Evolutionary conservation across 2,888 invertebrate genomes (phyloP), one percentile per base, ranked within the genome.

Genomic region (Eupithecia exiguata): DNA sequence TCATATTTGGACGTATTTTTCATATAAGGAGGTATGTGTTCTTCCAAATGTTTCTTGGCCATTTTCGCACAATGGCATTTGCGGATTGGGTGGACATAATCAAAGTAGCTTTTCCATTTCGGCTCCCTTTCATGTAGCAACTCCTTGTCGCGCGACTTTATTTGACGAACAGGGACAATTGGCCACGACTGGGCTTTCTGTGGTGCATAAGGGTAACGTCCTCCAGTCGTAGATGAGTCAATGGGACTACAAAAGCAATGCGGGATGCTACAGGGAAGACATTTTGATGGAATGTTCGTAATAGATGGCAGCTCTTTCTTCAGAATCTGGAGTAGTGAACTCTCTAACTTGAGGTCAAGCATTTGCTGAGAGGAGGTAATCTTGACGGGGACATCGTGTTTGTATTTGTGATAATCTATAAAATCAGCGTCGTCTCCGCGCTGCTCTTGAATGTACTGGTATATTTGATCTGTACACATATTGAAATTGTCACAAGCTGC

Each of bases 21-120:
- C 93, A 93, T 93, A 73, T 93, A 94, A 6, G 88, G 79, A 1
- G 94, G 94, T 43, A 93, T 78, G 79, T 92, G 88, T 71, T 91
- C 90, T 40, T 81, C 63, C 49, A 93, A 84, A 81, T 89, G 85
- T 78, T 92, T 91, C 78, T 92, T 92, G 4, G 87, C 88, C 66
- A 70, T 82, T 81, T 88, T 90, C 5, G 83, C 79, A 79, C 93
- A 93, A 62, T 78, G 78, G 69, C 92, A 93, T 69, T 78, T 85
- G 1, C n/a, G 1, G n/a, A 1, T 38, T n/a, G 92, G 86, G 62
- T 83, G 75, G 2, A 89, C 77, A 68, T 86, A 91, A 65, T 87
- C 77, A 40, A 91, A 78, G 77, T 90, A 93, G 67, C 88, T 90
- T 9, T 90, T 87, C 85, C 87, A 88, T 82, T 92, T 92, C 5